Evolutionary conservation across 2,888 invertebrate species (phyloP), one percentile per base, ranked within the genome.

Genomic region (Chaetogeoica ovagalla): DNA sequence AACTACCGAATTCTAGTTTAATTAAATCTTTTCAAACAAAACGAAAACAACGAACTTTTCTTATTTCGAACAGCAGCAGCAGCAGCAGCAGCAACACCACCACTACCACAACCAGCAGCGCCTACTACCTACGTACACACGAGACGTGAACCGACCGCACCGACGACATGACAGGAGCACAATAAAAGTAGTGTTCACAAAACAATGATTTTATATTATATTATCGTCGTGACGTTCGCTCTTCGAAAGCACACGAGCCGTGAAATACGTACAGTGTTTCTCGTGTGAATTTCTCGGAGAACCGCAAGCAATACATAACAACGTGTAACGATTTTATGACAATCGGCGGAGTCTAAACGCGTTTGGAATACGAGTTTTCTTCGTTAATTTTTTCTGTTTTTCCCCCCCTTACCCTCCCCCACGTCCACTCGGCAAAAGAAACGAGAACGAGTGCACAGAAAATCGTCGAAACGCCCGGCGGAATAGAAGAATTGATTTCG

Each of bases 181-280:
- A 30, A 30, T n/a, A 65, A 11, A 43, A 39, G 15, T 39, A 15
- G 13, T 1, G 19, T 9, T 23, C 4, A 59, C 1, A n/a, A 39
- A 55, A 74, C 7, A 1, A 65, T 55, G 21, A 37, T 4, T 30
- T 30, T 30, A 30, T 30, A 62, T 11, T 48, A 13, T 43, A 43
- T 43, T 43, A 43, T 11, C 19, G 30, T 30, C 30, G 30, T 30
- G 30, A 75, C 19, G 15, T 66, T 43, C 39, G 66, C 57, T 57
- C 57, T 39, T 57, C 23, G 57, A 19, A 23, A 11, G 57, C 57
- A 15, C 30, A 23, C 43, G 62, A 9, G 13, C 11, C 57, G 65
- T 66, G 8, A 63, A 52, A 79, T 79, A 79, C 79, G 70, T 79
- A 79, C 79, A 71, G 63, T 63, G 70, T 71, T 70, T 65, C 71